Evolutionary conservation across 2,113 vertebrate species (phyloP).

Genomic region (Zosterops japonicus): DNA sequence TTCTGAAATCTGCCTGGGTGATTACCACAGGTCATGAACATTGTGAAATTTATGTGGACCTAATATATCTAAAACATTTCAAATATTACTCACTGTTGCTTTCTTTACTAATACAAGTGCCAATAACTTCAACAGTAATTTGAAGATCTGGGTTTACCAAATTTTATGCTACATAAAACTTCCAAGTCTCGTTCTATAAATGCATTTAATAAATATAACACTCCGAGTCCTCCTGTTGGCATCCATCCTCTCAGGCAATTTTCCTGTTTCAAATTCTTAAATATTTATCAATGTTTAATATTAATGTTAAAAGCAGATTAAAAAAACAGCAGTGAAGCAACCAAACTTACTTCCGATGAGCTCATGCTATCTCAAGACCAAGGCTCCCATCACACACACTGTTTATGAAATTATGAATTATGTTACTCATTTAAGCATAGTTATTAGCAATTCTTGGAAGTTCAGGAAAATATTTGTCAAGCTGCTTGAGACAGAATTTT

Average conservation of each 20-base stretch:
- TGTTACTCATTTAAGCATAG: background rate
- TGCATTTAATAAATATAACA: background rate
- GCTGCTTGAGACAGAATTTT: background rate
- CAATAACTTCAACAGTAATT: background rate
- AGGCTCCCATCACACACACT: background rate
- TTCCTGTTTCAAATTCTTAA: conserved; percentile 24
- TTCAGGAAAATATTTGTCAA: conserved; percentile 27
- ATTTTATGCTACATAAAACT: background rate
- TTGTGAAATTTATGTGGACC: background rate
- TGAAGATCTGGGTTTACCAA: background rate
- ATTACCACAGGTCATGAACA: background rate
- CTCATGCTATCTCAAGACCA: background rate
- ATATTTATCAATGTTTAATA: conserved; percentile 45
- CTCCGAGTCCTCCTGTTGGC: background rate
- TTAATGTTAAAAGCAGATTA: conserved; percentile 37
- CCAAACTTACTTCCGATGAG: background rate
- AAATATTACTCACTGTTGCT: background rate
- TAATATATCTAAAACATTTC: background rate
- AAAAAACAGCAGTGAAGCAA: conserved; percentile 17
- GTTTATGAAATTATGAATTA: conserved; percentile 15
- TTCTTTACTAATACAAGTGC: background rate
- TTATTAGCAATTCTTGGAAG: conserved; percentile 42
- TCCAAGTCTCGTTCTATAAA: background rate
- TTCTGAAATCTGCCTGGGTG: background rate
- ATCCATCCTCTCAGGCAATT: background rate